Evolutionary conservation across 2,797 vertebrate genomes (phyloP).

Genomic region (Meda fulgida): DNA sequence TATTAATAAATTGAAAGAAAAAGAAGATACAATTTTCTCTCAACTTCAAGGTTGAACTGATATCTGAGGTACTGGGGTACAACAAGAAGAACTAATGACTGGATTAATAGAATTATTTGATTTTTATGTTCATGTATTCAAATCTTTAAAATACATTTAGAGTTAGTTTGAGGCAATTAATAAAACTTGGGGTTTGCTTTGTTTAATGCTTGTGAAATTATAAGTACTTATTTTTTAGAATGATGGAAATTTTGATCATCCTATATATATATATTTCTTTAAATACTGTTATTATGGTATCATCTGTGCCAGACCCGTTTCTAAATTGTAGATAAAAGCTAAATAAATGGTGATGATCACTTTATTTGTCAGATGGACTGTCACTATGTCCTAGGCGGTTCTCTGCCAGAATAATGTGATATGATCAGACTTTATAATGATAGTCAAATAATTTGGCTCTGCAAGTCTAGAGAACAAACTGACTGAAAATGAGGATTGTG

Average conservation of each 20-base stretch:
- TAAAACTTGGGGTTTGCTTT: not conserved
- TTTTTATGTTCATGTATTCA: not conserved
- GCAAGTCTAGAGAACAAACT: not conserved
- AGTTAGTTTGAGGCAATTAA: not conserved
- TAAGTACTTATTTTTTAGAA: not conserved
- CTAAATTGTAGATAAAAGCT: not conserved
- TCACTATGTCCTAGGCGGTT: not conserved
- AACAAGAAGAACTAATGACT: not conserved
- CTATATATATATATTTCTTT: not conserved
- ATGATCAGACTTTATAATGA: not conserved
- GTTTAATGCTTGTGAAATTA: not conserved
- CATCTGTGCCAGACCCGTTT: not conserved
- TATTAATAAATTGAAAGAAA: not conserved
- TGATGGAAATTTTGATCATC: not conserved
- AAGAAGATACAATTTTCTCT: not conserved
- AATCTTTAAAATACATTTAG: not conserved
- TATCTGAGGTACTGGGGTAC: not conserved
- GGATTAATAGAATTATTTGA: not conserved
- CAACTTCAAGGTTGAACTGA: not conserved
- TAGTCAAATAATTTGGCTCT: not conserved
- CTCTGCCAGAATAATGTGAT: not conserved
- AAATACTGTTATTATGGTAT: not conserved
- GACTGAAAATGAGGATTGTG: not conserved
- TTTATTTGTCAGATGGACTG: not conserved
- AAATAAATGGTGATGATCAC: not conserved